Base-by-base conservation (phyloP, 2,888 invertebrate genomes). In the Athalia cordata region DNA sequence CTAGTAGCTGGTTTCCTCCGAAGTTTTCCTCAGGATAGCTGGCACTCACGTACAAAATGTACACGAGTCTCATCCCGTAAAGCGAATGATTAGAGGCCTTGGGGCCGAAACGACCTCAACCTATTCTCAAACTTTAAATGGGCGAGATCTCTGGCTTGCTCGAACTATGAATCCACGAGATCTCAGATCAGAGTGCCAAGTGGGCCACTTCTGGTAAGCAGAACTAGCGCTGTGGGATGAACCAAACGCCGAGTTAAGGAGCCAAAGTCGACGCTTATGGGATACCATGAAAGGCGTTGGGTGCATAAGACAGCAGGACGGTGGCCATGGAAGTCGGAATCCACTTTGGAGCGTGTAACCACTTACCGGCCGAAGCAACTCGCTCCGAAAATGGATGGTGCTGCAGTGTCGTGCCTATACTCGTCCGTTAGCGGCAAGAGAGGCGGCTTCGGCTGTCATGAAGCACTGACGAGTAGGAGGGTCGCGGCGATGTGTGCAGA, bases 281-380 rank as follows among this genome's bases (percentile, higher is more conserved):
- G 67, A 67, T 52, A 67, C 67, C 92, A 92, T 90, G 90, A 92
- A 93, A 92, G 93, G 92, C 91, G 93, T 84, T 83, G 83, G 92
- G 93, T 91, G 92, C 91, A 93, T 89, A 90, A 91, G 93, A 93
- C 93, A 93, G 93, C 93, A 93, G 93, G 93, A 93, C 93, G 93
- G 93, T 94, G 93, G 93, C 93, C 94, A 94, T 93, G 94, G 94
- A 94, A 94, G 94, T 94, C 92, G 94, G 93, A 92, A 75, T 76
- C 77, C 64, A 55, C 47, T 57, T 57, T 59, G 50, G 72, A 91
- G 90, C 90, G 90, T 91, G 91, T 92, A 91, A 92, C 91, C 92
- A 92, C 91, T 92, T 91, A 92, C 92, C 92, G 91, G 91, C 92
- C 91, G 91, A 92, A 92, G 91, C 91, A 91, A 92, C 91, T 91